Evolutionary conservation across 2,113 vertebrate species (phyloP), one percentile per base, ranked within the genome.

Genomic region (Mobula hypostoma): DNA sequence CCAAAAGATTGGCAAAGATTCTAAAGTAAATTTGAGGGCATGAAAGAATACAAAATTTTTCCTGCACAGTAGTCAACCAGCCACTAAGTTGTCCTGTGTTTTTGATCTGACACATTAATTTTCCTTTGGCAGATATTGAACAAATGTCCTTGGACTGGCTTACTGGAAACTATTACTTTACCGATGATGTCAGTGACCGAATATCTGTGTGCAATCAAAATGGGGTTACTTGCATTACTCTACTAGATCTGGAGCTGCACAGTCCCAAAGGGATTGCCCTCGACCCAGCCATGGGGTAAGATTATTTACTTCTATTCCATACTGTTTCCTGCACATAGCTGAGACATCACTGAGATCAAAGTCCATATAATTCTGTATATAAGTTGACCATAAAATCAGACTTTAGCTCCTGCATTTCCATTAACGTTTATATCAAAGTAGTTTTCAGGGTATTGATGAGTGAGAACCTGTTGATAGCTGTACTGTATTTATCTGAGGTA

Each of bases 71-170:
- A 68, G 85, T 90, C 85, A 66, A 66, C 85, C 29, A 68, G 19
- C 29, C 58, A 90, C 15, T 66, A 90, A 90, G 66, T 90, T 90
- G 61, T 90, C 85, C 61, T 68, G 19, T 91, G 66, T 74, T 93
- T 93, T 48, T 93, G 91, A 93, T 93, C 24, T 93, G 27, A 93
- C 29, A 24, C 29, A 70, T 72, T 93, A 48, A 9, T 78, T 94
- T 94, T 61, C 87, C 17, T 94, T 70, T 96, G 96, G 87, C 96
- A 99, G 99, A 99, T 96, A 97, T 98, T 12, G 98, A 99, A 70
- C 98, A 99, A 95, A 97, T 99, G 97, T 98, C 97, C 0, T 95
- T 99, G 0, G 99, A 99, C 95, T 99, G 99, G 99, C 96, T 99
- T 61, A 99, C 98, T 0, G 98, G 98, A 19, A 99, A 99, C 96